Percentiles rank a stretch among this genome's conserved stretches.
These are phyloP conservation scores for Gonatopus flavifemur DNA, from an alignment of 1,140 invertebrate species.

Conservation along the genomic window DNA sequence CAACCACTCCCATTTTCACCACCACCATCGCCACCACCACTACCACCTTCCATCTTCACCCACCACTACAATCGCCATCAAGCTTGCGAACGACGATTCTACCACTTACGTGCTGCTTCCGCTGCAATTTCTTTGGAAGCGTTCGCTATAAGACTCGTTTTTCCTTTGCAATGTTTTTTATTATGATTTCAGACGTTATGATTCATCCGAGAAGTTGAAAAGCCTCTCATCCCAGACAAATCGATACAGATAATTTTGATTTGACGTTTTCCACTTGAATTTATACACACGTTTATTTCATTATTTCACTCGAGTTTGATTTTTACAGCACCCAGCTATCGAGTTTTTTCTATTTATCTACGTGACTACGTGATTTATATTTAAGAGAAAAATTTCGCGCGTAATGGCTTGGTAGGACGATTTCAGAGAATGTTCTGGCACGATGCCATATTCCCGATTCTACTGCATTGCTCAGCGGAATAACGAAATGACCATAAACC, in stretches of 20 bases:
- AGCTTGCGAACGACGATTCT: too few relatives aligned
- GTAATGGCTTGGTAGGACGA: slow-evolving; percentile 1
- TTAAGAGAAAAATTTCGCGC: slow-evolving; percentile 2
- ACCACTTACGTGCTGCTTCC: too few relatives aligned
- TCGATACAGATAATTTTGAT: not conserved
- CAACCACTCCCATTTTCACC: slow-evolving; percentile 26
- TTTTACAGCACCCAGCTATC: too few relatives aligned
- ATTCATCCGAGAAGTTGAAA: too few relatives aligned
- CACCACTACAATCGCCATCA: too few relatives aligned
- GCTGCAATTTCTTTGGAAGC: too few relatives aligned
- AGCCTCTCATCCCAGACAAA: too few relatives aligned
- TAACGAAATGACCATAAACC: slow-evolving; percentile 24
- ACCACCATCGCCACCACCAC: slow-evolving; percentile 5
- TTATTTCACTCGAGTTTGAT: not conserved
- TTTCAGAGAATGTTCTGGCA: slow-evolving; percentile 9
- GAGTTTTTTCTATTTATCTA: too few relatives aligned
- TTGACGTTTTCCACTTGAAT: not conserved
- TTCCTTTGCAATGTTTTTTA: too few relatives aligned
- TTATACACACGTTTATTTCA: not conserved
- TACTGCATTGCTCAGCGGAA: slow-evolving; percentile 21
- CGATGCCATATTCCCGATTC: slow-evolving; percentile 26
- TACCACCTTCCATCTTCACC: too few relatives aligned
- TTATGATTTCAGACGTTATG: too few relatives aligned
- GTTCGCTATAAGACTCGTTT: too few relatives aligned
- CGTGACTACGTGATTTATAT: slow-evolving; percentile 7